phyloP scores from a whole-genome alignment of 35 echinoderm and acorn worm genomes.

The Lytechinus variegatus region DNA sequence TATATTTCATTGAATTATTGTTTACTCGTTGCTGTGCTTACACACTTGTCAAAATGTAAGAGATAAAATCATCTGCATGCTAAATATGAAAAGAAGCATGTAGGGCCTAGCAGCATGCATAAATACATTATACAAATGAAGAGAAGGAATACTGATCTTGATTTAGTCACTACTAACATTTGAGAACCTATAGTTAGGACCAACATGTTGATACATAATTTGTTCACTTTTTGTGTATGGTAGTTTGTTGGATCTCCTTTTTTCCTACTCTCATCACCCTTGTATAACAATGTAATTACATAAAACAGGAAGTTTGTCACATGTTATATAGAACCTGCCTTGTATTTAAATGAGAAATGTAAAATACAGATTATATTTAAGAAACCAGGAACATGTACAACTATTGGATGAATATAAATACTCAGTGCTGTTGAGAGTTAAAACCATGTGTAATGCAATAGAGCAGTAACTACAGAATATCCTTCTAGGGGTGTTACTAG shows the following conservation, averaged over 20 bases:
- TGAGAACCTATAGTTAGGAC: background rate
- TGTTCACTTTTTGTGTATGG: background rate
- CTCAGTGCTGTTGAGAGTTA: background rate
- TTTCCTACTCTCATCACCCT: background rate
- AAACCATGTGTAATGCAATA: background rate
- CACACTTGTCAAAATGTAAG: background rate
- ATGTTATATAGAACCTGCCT: background rate
- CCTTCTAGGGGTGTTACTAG: background rate
- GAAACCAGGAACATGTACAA: background rate
- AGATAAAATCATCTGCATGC: background rate
- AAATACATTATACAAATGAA: background rate
- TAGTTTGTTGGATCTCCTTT: background rate
- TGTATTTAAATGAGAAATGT: background rate
- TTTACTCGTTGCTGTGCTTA: background rate
- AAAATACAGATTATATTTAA: slow-evolving; percentile 8
- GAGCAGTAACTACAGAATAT: background rate
- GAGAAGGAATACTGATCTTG: background rate
- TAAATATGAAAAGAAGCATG: background rate
- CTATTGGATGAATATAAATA: slow-evolving; percentile 9
- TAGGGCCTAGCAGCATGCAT: background rate
- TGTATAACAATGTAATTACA: background rate
- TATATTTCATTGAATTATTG: background rate
- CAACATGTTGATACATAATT: background rate
- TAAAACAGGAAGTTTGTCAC: background rate
- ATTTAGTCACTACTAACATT: background rate